These are phyloP conservation scores for Dendrolimus houi DNA, from an alignment of 2,888 invertebrate genomes.

Conservation along the genomic window DNA sequence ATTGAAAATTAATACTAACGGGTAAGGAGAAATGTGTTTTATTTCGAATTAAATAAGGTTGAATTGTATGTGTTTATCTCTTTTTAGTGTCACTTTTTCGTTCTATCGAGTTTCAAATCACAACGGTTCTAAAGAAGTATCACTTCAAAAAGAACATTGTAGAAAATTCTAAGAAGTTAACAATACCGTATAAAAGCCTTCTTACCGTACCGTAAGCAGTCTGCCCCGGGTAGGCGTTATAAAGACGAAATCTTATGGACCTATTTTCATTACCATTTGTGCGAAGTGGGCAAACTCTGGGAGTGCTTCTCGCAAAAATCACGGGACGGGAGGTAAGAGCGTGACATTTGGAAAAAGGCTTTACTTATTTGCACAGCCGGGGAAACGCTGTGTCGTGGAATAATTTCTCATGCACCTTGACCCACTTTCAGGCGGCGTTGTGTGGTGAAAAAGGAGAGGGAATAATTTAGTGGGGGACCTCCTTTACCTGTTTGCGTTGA, in stretches of 20 bases:
- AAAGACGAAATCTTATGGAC: slow-evolving; percentile 8
- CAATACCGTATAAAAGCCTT: too few species aligned
- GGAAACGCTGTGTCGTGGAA: slow-evolving; percentile 35
- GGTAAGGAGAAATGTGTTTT: too few species aligned
- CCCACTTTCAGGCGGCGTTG: slow-evolving; percentile 25
- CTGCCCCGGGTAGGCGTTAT: neutral
- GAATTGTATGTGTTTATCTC: too few species aligned
- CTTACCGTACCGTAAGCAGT: too few species aligned
- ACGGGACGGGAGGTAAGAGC: slow-evolving; percentile 28
- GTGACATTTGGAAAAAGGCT: slow-evolving; percentile 43
- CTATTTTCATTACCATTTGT: slow-evolving; percentile 17
- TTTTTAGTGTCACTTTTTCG: too few species aligned
- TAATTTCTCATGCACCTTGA: slow-evolving; percentile 56
- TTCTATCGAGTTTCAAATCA: too few species aligned
- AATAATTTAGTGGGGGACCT: slow-evolving; percentile 30
- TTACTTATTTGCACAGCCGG: slow-evolving; percentile 42
- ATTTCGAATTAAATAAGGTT: too few species aligned
- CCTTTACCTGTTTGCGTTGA: slow-evolving; percentile 24
- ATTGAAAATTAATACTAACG: too few species aligned
- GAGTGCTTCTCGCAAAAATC: slow-evolving; percentile 17
- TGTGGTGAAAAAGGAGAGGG: slow-evolving; percentile 19
- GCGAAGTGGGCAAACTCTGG: slow-evolving; percentile 15
- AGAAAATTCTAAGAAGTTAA: too few species aligned
- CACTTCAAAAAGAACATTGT: too few species aligned
- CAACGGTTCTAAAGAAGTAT: too few species aligned